Base-by-base conservation (phyloP, 2,113 vertebrate species). In the Syngnathus floridae region DNA sequence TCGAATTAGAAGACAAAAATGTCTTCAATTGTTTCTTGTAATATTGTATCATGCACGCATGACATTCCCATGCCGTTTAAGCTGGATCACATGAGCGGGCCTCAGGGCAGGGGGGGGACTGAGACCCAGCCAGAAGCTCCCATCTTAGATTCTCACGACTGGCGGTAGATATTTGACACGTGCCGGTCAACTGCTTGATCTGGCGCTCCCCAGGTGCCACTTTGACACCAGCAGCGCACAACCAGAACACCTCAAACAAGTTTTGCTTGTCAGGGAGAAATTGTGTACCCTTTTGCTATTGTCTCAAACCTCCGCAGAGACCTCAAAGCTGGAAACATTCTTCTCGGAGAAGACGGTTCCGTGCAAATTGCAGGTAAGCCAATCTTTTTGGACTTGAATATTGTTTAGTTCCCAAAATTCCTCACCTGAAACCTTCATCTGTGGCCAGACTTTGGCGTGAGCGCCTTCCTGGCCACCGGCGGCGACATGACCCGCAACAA, bases 401-500 rank as follows among this genome's bases (percentile, higher is more conserved):
- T 41, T 9, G 4, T 12, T 60, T 10, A 4, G 2, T 13, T 40
- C 5, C 5, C 14, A 37, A 11, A 11, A 38, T 13, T 1, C 4
- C 19, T 13, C 5, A 5, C 40, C 7, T 41, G 36, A n/a, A 60
- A 60, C 8, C 7, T 19, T 35, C 3, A 7, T 45, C 13, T 86
- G 26, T 59, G n/a, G 45, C 37, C 87, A 98, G 96, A 98, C 72
- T 98, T 98, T 0, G 96, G 96, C 4, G 96, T 98, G 65, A 98
- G 96, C n/a, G 95, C 96, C 0, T 98, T 98, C 85, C 87, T 98
- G 85, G 95, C 96, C 69, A 95, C 96, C 13, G 96, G 96, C 60
- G 96, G 96, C 63, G 96, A 98, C 87, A 96, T 98, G 68, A 98
- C 96, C 46, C 90, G 96, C 65, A 98, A 97, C 88, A 98, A 98